Percentiles rank a stretch among this genome's conserved stretches.
phyloP scores from a whole-genome alignment of 92 coral and sea anemone genomes.

The Galaxea fascicularis region DNA sequence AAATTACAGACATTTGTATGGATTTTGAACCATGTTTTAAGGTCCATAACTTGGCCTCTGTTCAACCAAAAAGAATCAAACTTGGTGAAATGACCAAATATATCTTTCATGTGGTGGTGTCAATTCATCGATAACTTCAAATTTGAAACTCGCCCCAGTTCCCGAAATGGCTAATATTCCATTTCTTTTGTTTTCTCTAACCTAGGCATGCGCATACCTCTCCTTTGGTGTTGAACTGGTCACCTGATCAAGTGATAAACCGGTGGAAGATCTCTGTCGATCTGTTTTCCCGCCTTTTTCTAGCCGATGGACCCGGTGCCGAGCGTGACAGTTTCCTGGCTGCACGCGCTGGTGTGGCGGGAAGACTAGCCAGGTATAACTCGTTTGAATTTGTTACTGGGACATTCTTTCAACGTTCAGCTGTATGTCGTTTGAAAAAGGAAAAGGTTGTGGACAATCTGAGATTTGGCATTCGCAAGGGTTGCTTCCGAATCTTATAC shows the following conservation, averaged over 20 bases:
- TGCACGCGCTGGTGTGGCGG: slow-evolving; percentile 93
- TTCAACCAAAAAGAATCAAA: too few species aligned
- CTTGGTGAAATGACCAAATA: too few species aligned
- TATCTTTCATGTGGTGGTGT: too few species aligned
- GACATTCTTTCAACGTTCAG: neutral
- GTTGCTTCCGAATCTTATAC: too few species aligned
- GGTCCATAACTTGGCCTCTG: too few species aligned
- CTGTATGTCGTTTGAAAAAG: neutral
- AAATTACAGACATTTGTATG: too few species aligned
- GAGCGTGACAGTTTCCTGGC: slow-evolving; percentile 97
- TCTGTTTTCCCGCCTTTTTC: slow-evolving; percentile 91
- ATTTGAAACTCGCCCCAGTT: too few species aligned
- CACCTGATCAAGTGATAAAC: slow-evolving; percentile 75
- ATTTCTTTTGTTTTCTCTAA: neutral
- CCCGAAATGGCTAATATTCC: too few species aligned
- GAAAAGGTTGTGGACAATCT: too few species aligned
- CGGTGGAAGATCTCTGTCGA: slow-evolving; percentile 92
- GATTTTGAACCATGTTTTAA: too few species aligned
- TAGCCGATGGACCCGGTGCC: slow-evolving; percentile 97
- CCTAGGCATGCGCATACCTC: slow-evolving; percentile 61
- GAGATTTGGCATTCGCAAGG: too few species aligned
- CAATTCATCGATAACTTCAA: too few species aligned
- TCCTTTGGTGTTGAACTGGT: slow-evolving; percentile 79
- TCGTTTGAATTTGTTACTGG: neutral
- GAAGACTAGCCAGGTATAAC: slow-evolving; percentile 87